Evolutionary conservation across 2,888 invertebrate genomes (phyloP), one percentile per base, ranked within the genome.

Genomic region (Thecocarcelia acutangulata): DNA sequence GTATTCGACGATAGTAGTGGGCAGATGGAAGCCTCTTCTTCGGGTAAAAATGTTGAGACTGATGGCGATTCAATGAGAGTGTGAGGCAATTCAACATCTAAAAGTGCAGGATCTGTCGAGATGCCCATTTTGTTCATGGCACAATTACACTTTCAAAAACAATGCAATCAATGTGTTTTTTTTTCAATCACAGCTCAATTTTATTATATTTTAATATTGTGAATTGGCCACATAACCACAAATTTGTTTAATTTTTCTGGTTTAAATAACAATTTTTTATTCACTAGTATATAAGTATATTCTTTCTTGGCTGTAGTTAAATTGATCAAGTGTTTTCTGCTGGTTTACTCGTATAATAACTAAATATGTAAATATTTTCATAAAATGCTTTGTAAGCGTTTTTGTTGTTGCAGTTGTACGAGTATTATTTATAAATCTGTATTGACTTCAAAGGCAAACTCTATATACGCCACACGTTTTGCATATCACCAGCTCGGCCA

Each of bases 1-100:
- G 94, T 93, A 33, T 93, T 93, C 19, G 93, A 91, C 17, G 93
- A 91, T 48, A 95, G 88, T 48, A 94, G 90, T 52, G 94, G 92
- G 87, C 94, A 94, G 85, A 93, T 94, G 63, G 94, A 94, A 1
- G 94, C 93, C 85, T 93, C 92, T 83, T 94, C 94, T 79, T 93
- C 94, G 48, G 90, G 89, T 40, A 90, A 76, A 84, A 90, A 90
- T 40, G 89, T 90, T 1, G 90, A 89, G 40, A 88, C 88, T 4
- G 90, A 90, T 12, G 90, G 89, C 12, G 90, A 90, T 83, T 89
- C 89, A 17, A 88, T 88, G 3, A 90, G 83, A 28, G 86, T 84
- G 52, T 81, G 85, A 11, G 90, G 88, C 73, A 90, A 83, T 80
- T 89, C 88, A 46, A 90, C 90, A 83, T 89, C 88, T 13, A 90